phyloP scores from a whole-genome alignment of 1,140 invertebrate species.

The Dufourea novaeangliae region DNA sequence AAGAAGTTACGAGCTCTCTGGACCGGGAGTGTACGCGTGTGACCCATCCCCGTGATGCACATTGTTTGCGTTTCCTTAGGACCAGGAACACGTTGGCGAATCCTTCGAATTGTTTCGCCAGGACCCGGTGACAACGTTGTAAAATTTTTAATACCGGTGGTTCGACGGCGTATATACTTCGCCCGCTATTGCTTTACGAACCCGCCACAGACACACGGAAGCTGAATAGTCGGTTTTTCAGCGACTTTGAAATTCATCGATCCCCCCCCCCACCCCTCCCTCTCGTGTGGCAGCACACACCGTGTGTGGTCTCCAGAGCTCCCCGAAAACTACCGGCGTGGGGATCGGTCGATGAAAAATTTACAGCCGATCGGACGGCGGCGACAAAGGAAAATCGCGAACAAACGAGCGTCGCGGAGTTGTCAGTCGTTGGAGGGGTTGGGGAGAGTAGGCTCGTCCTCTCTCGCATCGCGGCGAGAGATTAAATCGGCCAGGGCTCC shows the following conservation, averaged over 20 bases:
- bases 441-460: too few relatives aligned
- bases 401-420: too few relatives aligned
- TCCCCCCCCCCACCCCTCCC: too few relatives aligned
- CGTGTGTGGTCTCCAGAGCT: not conserved
- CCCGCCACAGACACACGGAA: not conserved
- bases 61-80: constrained; percentile 23
- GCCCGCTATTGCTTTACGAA: not conserved
- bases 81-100: not conserved
- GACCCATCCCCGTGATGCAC: not conserved
- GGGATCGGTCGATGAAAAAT: constrained; percentile 15
- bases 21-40: not conserved
- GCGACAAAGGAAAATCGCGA: not conserved
- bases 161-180: not conserved
- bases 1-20: constrained; percentile 57
- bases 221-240: not conserved
- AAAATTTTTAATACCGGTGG: not conserved
- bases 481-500: constrained; percentile 59
- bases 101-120: not conserved
- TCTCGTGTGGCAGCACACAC: too few relatives aligned
- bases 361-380: not conserved
- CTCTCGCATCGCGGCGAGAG: constrained; percentile 18
- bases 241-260: not conserved
- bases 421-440: too few relatives aligned
- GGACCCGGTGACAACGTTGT: constrained; percentile 1
- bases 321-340: not conserved